These are phyloP conservation scores for Ariopsis seemanni DNA, from an alignment of 2,113 vertebrate genomes.

Conservation along the genomic window DNA sequence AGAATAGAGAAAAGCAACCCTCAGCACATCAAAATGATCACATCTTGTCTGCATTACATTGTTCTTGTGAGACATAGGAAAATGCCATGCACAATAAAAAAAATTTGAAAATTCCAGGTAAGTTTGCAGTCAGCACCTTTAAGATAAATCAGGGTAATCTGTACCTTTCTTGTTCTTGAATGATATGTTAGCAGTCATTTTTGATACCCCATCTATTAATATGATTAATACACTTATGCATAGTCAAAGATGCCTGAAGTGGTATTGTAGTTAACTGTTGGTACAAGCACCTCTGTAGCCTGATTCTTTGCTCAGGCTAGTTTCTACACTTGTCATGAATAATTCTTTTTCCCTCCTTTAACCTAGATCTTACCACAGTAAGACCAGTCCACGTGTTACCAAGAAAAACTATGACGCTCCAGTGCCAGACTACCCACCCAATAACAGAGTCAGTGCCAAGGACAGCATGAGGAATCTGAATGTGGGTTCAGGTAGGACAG, in stretches of 20 bases:
- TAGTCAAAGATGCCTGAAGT: not conserved
- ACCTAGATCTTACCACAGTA: constrained; percentile 79
- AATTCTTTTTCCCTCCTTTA: constrained; percentile 16
- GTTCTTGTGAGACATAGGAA: no score
- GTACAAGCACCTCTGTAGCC: not conserved
- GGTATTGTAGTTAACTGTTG: not conserved
- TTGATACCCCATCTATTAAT: not conserved
- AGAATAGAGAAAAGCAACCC: no score
- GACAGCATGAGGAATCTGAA: constrained; percentile 79
- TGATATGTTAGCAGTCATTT: not conserved
- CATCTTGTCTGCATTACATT: no score
- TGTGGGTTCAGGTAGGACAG: constrained; percentile 74
- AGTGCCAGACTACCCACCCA: constrained; percentile 75
- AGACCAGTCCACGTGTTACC: constrained; percentile 65
- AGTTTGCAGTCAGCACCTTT: no score
- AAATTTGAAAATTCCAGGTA: no score
- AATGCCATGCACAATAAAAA: no score
- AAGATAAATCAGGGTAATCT: not conserved
- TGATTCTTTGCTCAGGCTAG: not conserved
- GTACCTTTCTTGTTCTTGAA: not conserved
- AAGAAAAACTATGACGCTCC: constrained; percentile 77
- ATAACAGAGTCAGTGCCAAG: constrained; percentile 74
- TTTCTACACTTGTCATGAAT: constrained; percentile 10
- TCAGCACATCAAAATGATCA: no score
- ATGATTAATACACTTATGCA: not conserved